Percentiles rank a stretch among this genome's conserved stretches.
Evolutionary conservation across 2,797 vertebrate genomes (phyloP).

Genomic region (Silurus lanzhouensis): DNA sequence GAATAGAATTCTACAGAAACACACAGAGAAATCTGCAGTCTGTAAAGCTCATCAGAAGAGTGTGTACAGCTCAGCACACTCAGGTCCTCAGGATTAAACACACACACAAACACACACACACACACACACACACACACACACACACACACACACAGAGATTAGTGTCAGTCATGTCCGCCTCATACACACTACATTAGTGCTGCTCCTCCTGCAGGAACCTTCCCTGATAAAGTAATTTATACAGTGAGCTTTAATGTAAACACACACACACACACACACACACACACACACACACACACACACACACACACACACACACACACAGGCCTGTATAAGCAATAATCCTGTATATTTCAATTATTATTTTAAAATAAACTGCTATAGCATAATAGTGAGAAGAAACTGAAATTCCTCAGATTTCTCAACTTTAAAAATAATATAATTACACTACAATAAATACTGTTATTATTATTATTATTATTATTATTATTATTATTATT

Average conservation of each 20-base stretch:
- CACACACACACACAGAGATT: background rate
- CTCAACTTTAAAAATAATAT: background rate
- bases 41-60: constrained; percentile 37
- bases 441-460: background rate
- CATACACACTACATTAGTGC: background rate
- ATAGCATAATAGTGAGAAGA: background rate
- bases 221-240: background rate
- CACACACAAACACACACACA: constrained; percentile 42
- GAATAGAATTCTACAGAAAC: background rate
- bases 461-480: background rate
- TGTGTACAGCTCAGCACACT: constrained; percentile 1
- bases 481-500: constrained; percentile 16
- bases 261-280: too few relatives aligned
- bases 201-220: background rate
- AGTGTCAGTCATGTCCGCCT: constrained; percentile 7
- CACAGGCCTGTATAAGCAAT: too few relatives aligned
- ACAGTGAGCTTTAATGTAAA: too few relatives aligned
- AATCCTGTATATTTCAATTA: too few relatives aligned
- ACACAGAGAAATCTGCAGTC: constrained; percentile 10
- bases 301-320: too few relatives aligned
- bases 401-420: background rate
- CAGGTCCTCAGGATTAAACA: constrained; percentile 47
- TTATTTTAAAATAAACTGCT: background rate
- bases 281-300: too few relatives aligned
- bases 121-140: constrained; percentile 39